phyloP scores from a whole-genome alignment of 1,140 invertebrate genomes.

The Hyposmocoma kahamanoa region DNA sequence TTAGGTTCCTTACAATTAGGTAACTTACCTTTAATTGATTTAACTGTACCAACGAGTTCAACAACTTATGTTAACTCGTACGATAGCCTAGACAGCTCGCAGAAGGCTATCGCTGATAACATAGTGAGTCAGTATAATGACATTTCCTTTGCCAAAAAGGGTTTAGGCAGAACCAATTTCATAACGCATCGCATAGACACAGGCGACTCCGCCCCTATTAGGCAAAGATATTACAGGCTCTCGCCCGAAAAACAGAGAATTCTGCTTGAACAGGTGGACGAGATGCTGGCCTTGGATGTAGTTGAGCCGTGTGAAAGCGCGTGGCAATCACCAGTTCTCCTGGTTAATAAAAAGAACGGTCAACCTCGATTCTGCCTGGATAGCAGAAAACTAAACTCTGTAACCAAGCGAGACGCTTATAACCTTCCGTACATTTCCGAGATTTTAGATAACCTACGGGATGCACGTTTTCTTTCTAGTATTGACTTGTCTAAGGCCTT shows the following conservation, averaged over 20 bases:
- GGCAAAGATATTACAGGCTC: slow-evolving; percentile 20
- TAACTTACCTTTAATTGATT: too few relatives aligned
- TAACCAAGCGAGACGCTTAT: slow-evolving; percentile 44
- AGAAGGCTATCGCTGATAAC: slow-evolving; percentile 16
- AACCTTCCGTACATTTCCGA: slow-evolving; percentile 21
- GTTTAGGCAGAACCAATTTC: slow-evolving; percentile 19
- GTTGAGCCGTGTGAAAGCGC: slow-evolving; percentile 23
- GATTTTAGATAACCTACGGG: slow-evolving; percentile 27
- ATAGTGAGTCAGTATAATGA: slow-evolving; percentile 10
- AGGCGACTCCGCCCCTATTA: slow-evolving; percentile 17
- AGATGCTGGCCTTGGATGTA: slow-evolving; percentile 18
- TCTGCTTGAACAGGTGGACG: slow-evolving; percentile 15
- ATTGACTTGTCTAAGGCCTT: slow-evolving; percentile 14
- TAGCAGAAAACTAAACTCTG: slow-evolving; percentile 39
- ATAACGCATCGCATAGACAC: slow-evolving; percentile 23
- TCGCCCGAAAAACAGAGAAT: slow-evolving; percentile 18
- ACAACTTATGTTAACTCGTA: too few relatives aligned
- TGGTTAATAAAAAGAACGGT: slow-evolving; percentile 30
- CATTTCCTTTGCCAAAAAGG: slow-evolving; percentile 15
- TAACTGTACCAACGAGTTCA: too few relatives aligned
- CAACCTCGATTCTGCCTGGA: slow-evolving; percentile 40
- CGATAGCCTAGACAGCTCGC: too few relatives aligned
- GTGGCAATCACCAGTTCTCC: slow-evolving; percentile 30
- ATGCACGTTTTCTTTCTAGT: slow-evolving; percentile 14
- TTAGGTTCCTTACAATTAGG: too few relatives aligned